phyloP scores from a whole-genome alignment of 2,113 vertebrate genomes.

The Chionis minor region DNA sequence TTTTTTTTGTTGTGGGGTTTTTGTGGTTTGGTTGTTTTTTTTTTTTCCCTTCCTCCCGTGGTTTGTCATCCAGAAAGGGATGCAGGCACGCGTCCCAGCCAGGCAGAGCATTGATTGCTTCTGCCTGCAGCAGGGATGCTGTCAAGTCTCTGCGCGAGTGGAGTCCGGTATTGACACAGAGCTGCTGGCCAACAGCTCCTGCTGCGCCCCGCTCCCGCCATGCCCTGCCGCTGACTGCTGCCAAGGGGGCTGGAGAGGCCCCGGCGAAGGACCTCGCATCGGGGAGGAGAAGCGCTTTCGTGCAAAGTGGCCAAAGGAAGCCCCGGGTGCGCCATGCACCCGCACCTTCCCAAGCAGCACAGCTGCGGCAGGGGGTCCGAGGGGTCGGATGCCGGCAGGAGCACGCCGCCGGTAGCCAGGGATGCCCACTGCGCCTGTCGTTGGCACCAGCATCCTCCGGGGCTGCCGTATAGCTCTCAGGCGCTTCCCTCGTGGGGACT shows the following conservation, averaged over 20 bases:
- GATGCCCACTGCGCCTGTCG: conserved; percentile 77
- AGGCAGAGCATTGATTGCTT: conserved; percentile 85
- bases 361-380: conserved; percentile 76
- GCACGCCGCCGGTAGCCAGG: conserved; percentile 39
- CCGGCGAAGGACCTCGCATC: conserved; percentile 21
- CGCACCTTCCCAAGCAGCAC: conserved; percentile 81
- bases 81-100: conserved; percentile 77
- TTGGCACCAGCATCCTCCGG: conserved; percentile 73
- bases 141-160: conserved; percentile 84
- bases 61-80: conserved; percentile 37
- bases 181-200: conserved; percentile 76
- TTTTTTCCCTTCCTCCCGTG: not conserved
- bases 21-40: no score
- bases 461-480: conserved; percentile 34
- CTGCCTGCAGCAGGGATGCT: conserved; percentile 86
- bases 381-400: conserved; percentile 51
- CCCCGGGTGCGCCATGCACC: conserved; percentile 73
- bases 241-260: conserved; percentile 62
- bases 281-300: conserved; percentile 30
- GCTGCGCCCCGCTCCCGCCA: conserved; percentile 69
- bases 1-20: not conserved
- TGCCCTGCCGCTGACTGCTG: conserved; percentile 71
- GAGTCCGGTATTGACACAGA: conserved; percentile 86
- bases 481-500: conserved; percentile 52
- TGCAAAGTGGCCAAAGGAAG: conserved; percentile 34